Evolutionary conservation across 2,888 invertebrate species (phyloP), one percentile per base, ranked within the genome.

Genomic region (Apotomis capreana): DNA sequence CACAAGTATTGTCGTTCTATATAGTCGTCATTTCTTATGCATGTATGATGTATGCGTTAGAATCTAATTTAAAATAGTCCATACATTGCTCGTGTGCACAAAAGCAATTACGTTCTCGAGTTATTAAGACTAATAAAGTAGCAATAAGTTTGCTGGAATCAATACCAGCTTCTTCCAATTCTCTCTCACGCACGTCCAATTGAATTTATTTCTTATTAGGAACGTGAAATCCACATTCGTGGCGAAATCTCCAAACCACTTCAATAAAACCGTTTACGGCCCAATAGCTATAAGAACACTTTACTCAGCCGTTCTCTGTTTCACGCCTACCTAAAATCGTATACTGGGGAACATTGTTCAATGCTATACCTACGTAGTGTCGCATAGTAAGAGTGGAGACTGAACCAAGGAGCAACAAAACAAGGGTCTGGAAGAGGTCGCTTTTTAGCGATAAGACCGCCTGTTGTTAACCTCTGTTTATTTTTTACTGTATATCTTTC

Each of bases 261-360:
- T 71, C 68, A 71, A 71, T 71, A 68, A 68, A 71, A 71, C 70
- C 10, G 62, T 68, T 67, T 71, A 71, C 68, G 62, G 62, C 36
- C 58, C 71, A 57, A 71, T 68, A 67, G 62, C 40, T 15, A 57
- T 62, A 62, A 57, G 68, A 62, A 57, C 58, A 58, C 61, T 62
- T 60, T 62, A 71, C 60, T 60, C 49, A 59, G 46, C 12, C 61
- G 60, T 68, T 71, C 59, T 51, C 61, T 62, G 51, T 68, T 67
- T 62, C 71, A 55, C 71, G 44, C 57, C 46, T 62, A 46, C 51
- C 51, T 26, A 57, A 46, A 37, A 69, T 6, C 40, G 15, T 49
- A 15, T 46, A 57, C 36, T 51, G 55, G 8, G 54, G 40, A 40
- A 40, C 40, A 40, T 40, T 40, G 40, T 40, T 40, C 40, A 40